Evolutionary conservation across 1,140 invertebrate genomes (phyloP), one percentile per base, ranked within the genome.

Genomic region (Atopsyche davidsoni): DNA sequence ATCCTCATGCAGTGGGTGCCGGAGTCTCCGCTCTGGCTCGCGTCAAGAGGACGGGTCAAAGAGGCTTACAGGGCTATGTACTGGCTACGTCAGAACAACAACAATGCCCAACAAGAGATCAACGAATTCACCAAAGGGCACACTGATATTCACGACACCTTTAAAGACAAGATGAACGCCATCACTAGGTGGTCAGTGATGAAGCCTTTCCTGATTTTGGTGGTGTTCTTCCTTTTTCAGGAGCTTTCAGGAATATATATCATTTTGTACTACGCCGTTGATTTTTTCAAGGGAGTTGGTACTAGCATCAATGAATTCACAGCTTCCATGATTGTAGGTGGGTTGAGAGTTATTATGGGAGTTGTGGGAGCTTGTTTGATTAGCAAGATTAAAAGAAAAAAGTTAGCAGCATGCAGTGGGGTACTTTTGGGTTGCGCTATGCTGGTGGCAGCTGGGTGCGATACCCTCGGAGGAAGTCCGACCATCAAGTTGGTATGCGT

Each of bases 191-290:
- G 63, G 39, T 70, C 60, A 32, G 72, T 75, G 2, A 67, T 82
- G 53, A 83, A 82, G 59, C 83, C 84, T 0, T 83, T 86, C 57
- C 53, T 77, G 0, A 72, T 84, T 2, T 67, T 85, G 0, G 68
- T 83, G 2, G 53, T 70, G 0, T 79, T 85, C 61, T 86, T 86
- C 64, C 59, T 80, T 4, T 78, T 85, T 47, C 84, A 86, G 73
- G 82, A 85, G 59, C 70, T 81, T 39, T 81, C 79, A 0, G 84
- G 84, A 2, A 84, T 86, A 13, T 86, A 89, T 65, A 80, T 85
- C 1, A 79, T 89, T 4, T 70, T 89, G 24, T 89, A 86, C 62
- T 89, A 88, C 57, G 80, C 81, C 0, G 81, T 87, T 0, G 78
- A 75, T 45, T 78, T 87, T 58, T 80, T 86, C 58, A 73, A 80